phyloP scores from a whole-genome alignment of 1,140 invertebrate species.

The Neotoxoptera formosana region DNA sequence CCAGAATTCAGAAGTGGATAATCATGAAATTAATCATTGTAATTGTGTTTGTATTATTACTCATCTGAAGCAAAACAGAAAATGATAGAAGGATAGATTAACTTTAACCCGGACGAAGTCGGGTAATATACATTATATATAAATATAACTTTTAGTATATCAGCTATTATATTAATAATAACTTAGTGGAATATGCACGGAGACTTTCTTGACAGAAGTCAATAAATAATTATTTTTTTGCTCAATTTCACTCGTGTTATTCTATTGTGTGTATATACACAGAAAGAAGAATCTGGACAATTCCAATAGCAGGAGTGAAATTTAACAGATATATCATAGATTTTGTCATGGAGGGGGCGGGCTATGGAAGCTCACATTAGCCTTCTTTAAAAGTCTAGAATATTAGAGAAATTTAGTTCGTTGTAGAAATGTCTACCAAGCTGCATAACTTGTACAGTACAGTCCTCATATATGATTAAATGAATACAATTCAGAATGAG shows the following conservation, averaged over 20 bases:
- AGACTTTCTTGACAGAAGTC: background rate
- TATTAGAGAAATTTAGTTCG: background rate
- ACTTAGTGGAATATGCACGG: background rate
- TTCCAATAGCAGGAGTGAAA: background rate
- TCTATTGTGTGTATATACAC: background rate
- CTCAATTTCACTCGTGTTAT: background rate
- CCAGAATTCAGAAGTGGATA: too few relatives aligned
- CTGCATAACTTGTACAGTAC: too few relatives aligned
- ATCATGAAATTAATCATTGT: too few relatives aligned
- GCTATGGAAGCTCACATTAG: background rate
- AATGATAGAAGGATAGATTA: too few relatives aligned
- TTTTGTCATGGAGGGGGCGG: background rate
- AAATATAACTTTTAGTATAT: too few relatives aligned
- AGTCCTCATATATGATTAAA: too few relatives aligned
- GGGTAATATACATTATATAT: too few relatives aligned
- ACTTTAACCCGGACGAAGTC: too few relatives aligned
- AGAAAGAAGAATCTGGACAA: background rate
- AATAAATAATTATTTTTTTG: background rate
- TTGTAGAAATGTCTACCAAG: background rate
- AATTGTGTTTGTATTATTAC: too few relatives aligned
- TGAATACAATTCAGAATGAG: too few relatives aligned
- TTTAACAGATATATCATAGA: background rate
- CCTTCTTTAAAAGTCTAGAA: background rate
- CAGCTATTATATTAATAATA: background rate
- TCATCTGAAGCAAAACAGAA: too few relatives aligned